These are phyloP conservation scores for Halcyon malimbica DNA, from an alignment of 2,113 vertebrate genomes.

Conservation along the genomic window DNA sequence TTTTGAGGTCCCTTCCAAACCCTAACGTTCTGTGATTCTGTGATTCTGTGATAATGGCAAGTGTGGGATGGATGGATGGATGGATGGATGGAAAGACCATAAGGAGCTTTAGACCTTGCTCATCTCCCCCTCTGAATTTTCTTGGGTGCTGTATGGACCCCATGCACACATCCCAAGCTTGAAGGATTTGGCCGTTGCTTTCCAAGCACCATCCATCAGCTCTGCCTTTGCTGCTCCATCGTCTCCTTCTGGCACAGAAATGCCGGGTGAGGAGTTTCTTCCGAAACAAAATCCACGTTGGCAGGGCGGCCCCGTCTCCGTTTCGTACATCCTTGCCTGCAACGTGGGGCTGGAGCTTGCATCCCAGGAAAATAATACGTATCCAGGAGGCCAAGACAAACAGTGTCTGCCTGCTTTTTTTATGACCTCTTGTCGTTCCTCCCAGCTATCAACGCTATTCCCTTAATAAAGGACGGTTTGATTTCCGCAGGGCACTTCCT, in stretches of 20 bases:
- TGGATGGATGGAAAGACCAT: not conserved
- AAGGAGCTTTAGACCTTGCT: not conserved
- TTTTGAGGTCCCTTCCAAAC: too few species aligned
- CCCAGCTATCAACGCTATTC: not conserved
- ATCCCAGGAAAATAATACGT: not conserved
- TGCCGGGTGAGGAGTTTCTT: not conserved
- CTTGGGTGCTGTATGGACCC: not conserved
- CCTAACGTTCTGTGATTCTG: too few species aligned
- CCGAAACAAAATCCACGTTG: not conserved
- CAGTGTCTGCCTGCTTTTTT: slow-evolving; percentile 20
- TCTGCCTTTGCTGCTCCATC: not conserved
- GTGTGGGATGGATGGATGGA: not conserved
- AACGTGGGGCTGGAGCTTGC: not conserved
- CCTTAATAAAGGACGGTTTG: not conserved
- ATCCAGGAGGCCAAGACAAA: slow-evolving; percentile 37
- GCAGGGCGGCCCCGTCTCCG: not conserved
- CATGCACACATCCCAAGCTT: fast-evolving
- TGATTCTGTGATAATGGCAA: too few species aligned
- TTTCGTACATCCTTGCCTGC: not conserved
- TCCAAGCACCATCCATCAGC: not conserved
- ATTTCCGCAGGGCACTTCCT: not conserved
- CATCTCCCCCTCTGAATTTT: fast-evolving
- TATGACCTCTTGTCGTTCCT: not conserved
- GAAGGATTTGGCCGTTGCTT: not conserved
- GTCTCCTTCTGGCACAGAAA: not conserved